phyloP scores from a whole-genome alignment of 1,140 invertebrate species.

The Halictus rubicundus region DNA sequence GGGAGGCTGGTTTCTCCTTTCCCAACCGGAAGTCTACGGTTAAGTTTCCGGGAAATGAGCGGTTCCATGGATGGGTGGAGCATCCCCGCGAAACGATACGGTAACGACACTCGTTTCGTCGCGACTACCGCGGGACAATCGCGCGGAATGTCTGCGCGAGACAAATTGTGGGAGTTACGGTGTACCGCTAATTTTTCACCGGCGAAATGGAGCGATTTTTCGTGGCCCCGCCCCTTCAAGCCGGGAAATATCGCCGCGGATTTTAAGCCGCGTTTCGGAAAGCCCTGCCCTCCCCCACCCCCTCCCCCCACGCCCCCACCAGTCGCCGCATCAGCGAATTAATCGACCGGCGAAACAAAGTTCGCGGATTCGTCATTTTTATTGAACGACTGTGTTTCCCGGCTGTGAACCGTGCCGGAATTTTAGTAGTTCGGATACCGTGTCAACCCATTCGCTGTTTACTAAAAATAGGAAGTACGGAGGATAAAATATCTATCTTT shows the following conservation, averaged over 20 bases:
- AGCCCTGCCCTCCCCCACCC: too few species aligned
- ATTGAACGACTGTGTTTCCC: not conserved
- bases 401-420: too few species aligned
- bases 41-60: constrained; percentile 33
- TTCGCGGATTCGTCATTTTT: constrained; percentile 19
- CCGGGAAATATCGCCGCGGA: constrained; percentile 25
- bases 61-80: not conserved
- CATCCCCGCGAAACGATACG: constrained; percentile 42
- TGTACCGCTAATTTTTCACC: constrained; percentile 34
- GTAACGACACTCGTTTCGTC: constrained; percentile 42
- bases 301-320: not conserved
- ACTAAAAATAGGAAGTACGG: too few species aligned
- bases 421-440: too few species aligned
- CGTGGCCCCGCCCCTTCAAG: not conserved
- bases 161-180: constrained; percentile 36
- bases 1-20: not conserved
- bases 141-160: constrained; percentile 23
- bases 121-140: constrained; percentile 30
- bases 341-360: constrained; percentile 19
- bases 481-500: too few species aligned
- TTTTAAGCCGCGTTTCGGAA: constrained; percentile 25
- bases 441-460: too few species aligned
- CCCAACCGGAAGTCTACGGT: constrained; percentile 9
- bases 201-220: constrained; percentile 10
- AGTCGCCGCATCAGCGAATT: not conserved